These are phyloP conservation scores for Schizopygopsis pylzovi DNA, from an alignment of 2,797 vertebrate genomes.

Conservation along the genomic window DNA sequence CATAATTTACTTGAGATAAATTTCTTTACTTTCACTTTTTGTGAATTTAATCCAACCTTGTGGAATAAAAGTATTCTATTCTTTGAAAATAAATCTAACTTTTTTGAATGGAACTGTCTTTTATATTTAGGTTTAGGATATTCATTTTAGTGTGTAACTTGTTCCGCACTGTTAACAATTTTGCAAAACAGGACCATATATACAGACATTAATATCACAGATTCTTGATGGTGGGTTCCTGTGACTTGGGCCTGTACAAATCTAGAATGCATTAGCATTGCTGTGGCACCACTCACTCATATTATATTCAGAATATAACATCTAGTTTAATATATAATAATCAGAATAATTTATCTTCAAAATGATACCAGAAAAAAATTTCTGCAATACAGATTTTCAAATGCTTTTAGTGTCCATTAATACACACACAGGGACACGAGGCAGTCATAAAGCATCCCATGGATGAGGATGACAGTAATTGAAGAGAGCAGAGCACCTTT, in stretches of 20 bases:
- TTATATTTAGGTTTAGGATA: neutral
- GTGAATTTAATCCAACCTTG: neutral
- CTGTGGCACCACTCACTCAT: neutral
- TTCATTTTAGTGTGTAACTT: neutral
- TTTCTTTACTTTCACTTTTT: neutral
- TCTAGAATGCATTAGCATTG: neutral
- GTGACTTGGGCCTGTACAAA: neutral
- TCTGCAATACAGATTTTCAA: neutral
- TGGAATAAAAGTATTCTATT: neutral
- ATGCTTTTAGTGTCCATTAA: constrained; percentile 8
- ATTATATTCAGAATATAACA: neutral
- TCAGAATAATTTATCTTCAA: neutral
- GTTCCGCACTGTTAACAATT: neutral
- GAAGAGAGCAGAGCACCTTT: constrained; percentile 38
- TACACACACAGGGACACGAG: neutral
- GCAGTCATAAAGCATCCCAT: constrained; percentile 21
- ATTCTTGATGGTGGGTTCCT: neutral
- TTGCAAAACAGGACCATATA: neutral
- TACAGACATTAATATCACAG: neutral
- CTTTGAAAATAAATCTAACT: neutral
- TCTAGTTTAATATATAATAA: neutral
- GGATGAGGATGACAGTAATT: constrained; percentile 31
- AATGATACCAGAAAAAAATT: neutral
- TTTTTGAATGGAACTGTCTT: neutral
- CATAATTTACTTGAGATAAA: neutral